Conservation (phyloP, 2,797 vertebrate species). For the Spinus olivaceus region DNA sequence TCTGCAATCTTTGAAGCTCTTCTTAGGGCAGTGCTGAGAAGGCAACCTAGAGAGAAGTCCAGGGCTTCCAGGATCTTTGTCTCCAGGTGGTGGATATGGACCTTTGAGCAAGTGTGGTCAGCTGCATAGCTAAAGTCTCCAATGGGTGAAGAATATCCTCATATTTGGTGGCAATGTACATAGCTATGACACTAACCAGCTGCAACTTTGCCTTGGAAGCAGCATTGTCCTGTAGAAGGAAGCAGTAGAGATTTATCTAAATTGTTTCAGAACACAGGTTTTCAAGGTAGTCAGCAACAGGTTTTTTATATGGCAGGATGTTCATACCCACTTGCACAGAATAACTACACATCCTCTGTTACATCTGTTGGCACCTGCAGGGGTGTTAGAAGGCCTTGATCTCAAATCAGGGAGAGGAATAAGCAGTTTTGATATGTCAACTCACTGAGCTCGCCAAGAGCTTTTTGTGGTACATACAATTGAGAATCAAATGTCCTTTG, state of each 20-base stretch:
- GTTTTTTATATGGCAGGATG: background rate
- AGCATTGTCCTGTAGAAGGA: slow-evolving; percentile 71
- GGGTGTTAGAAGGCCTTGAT: background rate
- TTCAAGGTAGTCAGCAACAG: background rate
- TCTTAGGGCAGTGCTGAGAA: slow-evolving; percentile 62
- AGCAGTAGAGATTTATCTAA: background rate
- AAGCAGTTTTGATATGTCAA: background rate
- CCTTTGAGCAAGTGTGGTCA: slow-evolving; percentile 39
- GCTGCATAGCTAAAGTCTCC: slow-evolving; percentile 60
- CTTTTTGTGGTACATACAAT: background rate
- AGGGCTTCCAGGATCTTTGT: slow-evolving; percentile 67
- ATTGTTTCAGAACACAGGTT: background rate
- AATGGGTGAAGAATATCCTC: slow-evolving; percentile 59
- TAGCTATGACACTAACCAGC: slow-evolving; percentile 78
- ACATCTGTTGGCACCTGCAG: background rate
- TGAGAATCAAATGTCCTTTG: background rate
- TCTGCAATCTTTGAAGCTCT: slow-evolving; percentile 56
- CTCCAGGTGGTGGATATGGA: slow-evolving; percentile 68
- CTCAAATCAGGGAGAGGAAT: background rate
- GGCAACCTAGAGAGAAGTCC: slow-evolving; percentile 50
- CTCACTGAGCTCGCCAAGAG: background rate
- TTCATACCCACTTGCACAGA: background rate
- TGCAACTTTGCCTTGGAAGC: slow-evolving; percentile 84
- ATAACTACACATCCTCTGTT: background rate
- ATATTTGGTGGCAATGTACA: slow-evolving; percentile 73